Base-by-base conservation (phyloP, 2,113 vertebrate species). In the Capreolus pygargus region DNA sequence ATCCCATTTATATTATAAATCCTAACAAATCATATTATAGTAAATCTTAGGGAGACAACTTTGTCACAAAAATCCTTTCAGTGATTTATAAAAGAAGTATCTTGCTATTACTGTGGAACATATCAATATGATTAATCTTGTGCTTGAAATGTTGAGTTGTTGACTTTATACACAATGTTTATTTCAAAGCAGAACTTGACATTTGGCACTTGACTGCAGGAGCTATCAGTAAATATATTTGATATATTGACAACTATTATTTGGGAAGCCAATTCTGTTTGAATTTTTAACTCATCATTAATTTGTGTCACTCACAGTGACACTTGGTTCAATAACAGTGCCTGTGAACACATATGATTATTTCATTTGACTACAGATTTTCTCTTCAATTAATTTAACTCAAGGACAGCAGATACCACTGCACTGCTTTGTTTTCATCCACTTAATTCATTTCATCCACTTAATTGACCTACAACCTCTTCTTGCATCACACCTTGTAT, bases 1-100 rank as follows among this genome's bases (percentile, higher is more conserved):
- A 88, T 98, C 97, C 94, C 78, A 98, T 98, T 98, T 97, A 97
- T 94, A 95, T 97, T 76, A 43, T 98, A 97, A 98, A 97, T 88
- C 79, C 23, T 98, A 98, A 98, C 98, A 98, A 96, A 85, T 98
- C 98, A 95, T 78, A 98, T 98, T 97, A 97, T 93, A 95, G 97
- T 86, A 97, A 97, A 95, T 96, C 96, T 94, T 78, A 97, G 96
- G 97, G 88, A 98, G 98, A 95, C 91, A 98, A 97, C 89, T 96
- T 98, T 89, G 87, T 86, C 95, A 93, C 87, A 95, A 97, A 96
- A 85, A 76, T 39, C 39, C 57, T 89, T 88, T 91, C 50, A 92
- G 39, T 30, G 85, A 93, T 85, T 94, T 93, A 94, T 64, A 91
- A 94, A 97, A 92, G 86, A 96, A 97, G 95, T 52, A 57, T 28